A percentile compares a stretch with the other conserved stretches of the same genome.
Evolutionary conservation across 2,113 vertebrate species (phyloP).

Genomic region (Xiphophorus hellerii): DNA sequence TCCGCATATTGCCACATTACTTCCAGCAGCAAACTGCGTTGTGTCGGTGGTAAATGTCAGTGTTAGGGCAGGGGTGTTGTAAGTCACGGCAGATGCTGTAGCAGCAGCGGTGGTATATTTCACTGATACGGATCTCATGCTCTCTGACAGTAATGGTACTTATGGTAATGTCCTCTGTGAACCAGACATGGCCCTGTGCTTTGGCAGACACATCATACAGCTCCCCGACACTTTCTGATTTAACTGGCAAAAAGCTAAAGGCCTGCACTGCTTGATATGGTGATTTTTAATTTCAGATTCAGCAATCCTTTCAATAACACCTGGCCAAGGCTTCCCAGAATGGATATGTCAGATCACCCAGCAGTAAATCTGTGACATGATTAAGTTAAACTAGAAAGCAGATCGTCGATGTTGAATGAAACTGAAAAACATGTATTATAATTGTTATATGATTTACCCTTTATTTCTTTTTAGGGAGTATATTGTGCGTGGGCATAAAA

Average conservation of each 20-base stretch:
- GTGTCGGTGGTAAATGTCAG: constrained; percentile 56
- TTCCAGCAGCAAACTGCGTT: constrained; percentile 38
- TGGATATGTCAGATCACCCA: background rate
- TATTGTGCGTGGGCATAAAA: too few species aligned
- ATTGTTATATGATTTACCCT: background rate
- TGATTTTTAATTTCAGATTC: constrained; percentile 52
- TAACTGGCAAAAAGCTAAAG: constrained; percentile 39
- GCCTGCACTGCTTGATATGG: constrained; percentile 37
- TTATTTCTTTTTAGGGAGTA: background rate
- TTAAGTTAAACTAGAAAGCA: background rate
- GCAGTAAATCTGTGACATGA: background rate
- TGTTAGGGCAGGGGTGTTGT: constrained; percentile 51
- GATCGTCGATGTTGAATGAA: background rate
- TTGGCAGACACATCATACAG: constrained; percentile 48
- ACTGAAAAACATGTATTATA: background rate
- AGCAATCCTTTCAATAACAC: constrained; percentile 22
- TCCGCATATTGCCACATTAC: constrained; percentile 52
- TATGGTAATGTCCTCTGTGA: constrained; percentile 71
- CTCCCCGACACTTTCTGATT: constrained; percentile 59
- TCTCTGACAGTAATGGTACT: constrained; percentile 74
- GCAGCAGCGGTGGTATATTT: constrained; percentile 58
- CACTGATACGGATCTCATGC: constrained; percentile 67
- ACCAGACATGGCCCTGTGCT: constrained; percentile 61
- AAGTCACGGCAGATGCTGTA: constrained; percentile 63
- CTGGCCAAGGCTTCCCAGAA: constrained; percentile 1